Conservation (phyloP, 2,113 vertebrate genomes). For the Shinisaurus crocodilurus region DNA sequence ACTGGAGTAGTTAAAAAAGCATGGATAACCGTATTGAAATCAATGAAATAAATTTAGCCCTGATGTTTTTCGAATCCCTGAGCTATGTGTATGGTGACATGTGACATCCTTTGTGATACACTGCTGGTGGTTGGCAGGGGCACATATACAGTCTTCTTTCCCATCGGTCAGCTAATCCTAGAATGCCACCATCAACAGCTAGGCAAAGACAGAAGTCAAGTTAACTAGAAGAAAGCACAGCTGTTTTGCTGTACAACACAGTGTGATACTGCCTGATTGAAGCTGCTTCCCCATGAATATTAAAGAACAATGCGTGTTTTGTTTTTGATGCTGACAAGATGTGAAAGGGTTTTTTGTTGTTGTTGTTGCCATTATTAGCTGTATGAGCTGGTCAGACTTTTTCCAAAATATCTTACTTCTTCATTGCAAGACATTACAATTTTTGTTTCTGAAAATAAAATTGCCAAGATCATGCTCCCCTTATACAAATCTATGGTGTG, state of each 20-base stretch:
- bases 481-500: too few species aligned
- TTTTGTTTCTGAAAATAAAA: background rate
- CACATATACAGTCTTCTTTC: background rate
- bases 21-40: background rate
- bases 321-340: background rate
- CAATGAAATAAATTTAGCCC: background rate
- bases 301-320: background rate
- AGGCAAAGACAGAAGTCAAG: background rate
- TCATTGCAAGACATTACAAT: background rate
- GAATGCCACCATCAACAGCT: background rate
- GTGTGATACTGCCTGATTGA: background rate
- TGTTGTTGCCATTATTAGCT: background rate
- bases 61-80: background rate
- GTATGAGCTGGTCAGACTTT: background rate
- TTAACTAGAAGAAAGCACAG: conserved; percentile 5
- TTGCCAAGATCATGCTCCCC: too few species aligned
- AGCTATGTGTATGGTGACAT: background rate
- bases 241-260: conserved; percentile 15
- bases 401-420: background rate
- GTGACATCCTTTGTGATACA: background rate
- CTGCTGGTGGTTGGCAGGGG: background rate
- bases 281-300: conserved; percentile 12
- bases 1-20: background rate
- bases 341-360: background rate
- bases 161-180: background rate